Conservation (phyloP, 2,888 invertebrate species). For the Apodemia duryi region DNA sequence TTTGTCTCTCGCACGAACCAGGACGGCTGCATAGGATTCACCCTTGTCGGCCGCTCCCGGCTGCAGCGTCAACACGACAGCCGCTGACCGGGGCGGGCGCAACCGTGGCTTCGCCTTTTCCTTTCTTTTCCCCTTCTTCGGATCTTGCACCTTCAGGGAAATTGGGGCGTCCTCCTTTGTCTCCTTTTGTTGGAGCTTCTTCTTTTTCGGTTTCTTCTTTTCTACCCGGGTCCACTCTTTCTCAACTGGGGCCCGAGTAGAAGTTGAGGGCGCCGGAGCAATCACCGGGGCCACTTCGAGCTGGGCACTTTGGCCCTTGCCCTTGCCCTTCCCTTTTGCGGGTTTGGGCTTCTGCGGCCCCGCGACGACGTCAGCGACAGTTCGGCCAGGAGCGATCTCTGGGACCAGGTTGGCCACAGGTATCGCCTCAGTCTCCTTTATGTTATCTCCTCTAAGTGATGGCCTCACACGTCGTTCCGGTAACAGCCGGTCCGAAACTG, state of each 20-base stretch:
- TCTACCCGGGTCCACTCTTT: not conserved
- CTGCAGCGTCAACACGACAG: constrained; percentile 7
- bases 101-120: not conserved
- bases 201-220: not conserved
- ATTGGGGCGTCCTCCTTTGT: not conserved
- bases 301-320: too few species aligned
- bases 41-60: not conserved
- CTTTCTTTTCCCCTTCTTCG: not conserved
- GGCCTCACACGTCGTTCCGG: not conserved
- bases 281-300: not conserved
- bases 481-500: too few species aligned
- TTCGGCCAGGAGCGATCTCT: too few species aligned
- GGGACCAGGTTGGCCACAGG: too few species aligned
- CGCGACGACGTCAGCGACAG: not conserved
- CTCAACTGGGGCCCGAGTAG: not conserved
- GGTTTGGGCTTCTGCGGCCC: not conserved
- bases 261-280: not conserved
- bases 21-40: constrained; percentile 9
- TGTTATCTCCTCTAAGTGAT: not conserved
- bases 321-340: not conserved
- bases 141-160: too few species aligned
- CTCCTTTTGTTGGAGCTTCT: not conserved
- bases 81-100: not conserved
- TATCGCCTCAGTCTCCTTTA: too few species aligned
- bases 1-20: too few species aligned